Percentiles rank a stretch among this genome's conserved stretches.
Evolutionary conservation across 92 coral and sea anemone genomes (phyloP).

Genomic region (Zoanthus sociatus): DNA sequence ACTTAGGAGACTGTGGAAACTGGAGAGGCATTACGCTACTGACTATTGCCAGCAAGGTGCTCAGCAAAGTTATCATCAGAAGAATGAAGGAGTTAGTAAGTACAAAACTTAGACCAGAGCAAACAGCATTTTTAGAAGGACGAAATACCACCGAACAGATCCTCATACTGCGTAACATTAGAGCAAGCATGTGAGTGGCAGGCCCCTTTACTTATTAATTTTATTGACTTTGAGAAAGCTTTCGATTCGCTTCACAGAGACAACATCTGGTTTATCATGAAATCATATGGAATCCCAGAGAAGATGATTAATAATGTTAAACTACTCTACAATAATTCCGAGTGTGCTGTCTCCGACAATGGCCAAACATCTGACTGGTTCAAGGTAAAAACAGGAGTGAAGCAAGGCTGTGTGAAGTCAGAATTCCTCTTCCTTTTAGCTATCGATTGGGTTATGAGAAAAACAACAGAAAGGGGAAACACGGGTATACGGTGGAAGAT

Average conservation of each 20-base stretch:
- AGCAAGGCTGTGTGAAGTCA: no score
- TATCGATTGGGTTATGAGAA: background rate
- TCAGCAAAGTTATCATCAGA: conserved; percentile 16
- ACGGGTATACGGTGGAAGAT: background rate
- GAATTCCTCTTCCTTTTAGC: background rate
- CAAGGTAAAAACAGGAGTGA: no score
- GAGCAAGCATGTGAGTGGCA: conserved; percentile 5
- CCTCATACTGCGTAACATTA: conserved; percentile 37
- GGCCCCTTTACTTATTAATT: background rate
- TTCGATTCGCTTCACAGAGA: no score
- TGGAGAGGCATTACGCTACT: conserved; percentile 57
- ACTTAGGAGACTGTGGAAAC: conserved; percentile 28
- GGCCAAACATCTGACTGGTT: no score
- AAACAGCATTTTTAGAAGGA: conserved; percentile 51
- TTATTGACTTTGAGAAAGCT: no score
- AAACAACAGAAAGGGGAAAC: background rate
- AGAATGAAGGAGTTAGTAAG: conserved; percentile 40
- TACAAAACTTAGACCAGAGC: conserved; percentile 37
- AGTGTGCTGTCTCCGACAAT: no score
- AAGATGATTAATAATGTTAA: no score
- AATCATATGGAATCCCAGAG: no score
- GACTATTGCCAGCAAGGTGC: conserved; percentile 11
- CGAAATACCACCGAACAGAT: conserved; percentile 46
- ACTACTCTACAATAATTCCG: no score
- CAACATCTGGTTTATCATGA: no score